These are phyloP conservation scores for Ciconia stormi DNA, from an alignment of 2,113 vertebrate genomes.

Conservation along the genomic window DNA sequence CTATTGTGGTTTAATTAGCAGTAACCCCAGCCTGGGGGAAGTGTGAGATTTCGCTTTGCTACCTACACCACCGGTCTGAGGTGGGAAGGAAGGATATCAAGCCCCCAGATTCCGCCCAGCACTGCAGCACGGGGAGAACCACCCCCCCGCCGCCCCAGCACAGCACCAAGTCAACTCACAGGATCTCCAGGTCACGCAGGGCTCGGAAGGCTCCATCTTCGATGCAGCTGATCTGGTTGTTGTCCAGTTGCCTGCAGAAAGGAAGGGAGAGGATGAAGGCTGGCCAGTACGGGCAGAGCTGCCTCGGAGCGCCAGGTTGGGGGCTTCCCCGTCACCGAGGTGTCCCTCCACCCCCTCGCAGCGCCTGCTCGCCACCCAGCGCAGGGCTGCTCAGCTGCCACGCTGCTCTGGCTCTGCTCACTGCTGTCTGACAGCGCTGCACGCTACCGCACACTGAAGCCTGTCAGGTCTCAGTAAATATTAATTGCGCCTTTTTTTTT, in stretches of 20 bases:
- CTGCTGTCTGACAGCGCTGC: constrained; percentile 78
- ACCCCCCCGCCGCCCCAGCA: constrained; percentile 50
- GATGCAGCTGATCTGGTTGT: constrained; percentile 99
- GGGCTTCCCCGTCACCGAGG: constrained; percentile 62
- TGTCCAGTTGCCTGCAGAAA: constrained; percentile 98
- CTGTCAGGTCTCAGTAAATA: constrained; percentile 98
- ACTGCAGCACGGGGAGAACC: constrained; percentile 60
- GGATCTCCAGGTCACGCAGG: constrained; percentile 98
- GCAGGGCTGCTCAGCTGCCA: constrained; percentile 81
- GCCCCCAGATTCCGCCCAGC: neutral
- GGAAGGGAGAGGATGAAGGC: constrained; percentile 85
- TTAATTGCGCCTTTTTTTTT: constrained; percentile 91
- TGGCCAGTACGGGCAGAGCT: constrained; percentile 53
- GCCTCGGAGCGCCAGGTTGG: constrained; percentile 45
- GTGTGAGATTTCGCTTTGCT: constrained; percentile 41
- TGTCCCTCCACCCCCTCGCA: constrained; percentile 79
- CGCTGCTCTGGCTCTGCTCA: constrained; percentile 76
- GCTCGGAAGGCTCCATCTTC: constrained; percentile 99
- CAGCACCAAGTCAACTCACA: constrained; percentile 86
- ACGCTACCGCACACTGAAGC: constrained; percentile 77
- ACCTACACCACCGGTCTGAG: constrained; percentile 28
- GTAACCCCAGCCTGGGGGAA: constrained; percentile 38
- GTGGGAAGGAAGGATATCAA: neutral
- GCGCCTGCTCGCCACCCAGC: constrained; percentile 72
- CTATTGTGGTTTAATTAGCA: constrained; percentile 63